phyloP scores from a whole-genome alignment of 2,797 vertebrate genomes.

The Microctenopoma stevenorrisi region DNA sequence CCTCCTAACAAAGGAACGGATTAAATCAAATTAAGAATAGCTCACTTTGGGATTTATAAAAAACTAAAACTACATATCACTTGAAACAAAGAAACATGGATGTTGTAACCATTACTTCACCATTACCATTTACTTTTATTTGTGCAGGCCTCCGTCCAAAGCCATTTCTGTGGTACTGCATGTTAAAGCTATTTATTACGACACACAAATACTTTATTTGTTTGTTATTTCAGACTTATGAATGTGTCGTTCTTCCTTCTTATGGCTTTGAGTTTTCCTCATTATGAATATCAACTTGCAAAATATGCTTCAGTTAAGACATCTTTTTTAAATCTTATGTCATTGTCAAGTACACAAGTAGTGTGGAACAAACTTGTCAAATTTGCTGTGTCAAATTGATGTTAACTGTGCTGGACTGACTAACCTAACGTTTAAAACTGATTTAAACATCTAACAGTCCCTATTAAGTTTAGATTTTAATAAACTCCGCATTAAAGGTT shows the following conservation, averaged over 20 bases:
- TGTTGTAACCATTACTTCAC: too few relatives aligned
- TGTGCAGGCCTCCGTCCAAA: too few relatives aligned
- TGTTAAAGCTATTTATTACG: conserved; percentile 1
- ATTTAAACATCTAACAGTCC: neutral
- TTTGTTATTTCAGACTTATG: neutral
- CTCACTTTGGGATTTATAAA: too few relatives aligned
- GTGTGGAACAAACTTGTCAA: neutral
- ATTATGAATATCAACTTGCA: neutral
- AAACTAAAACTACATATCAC: neutral
- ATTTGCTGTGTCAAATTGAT: neutral
- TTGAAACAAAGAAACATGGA: neutral
- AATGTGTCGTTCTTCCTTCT: too few relatives aligned
- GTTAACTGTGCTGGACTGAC: neutral
- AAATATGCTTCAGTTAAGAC: neutral
- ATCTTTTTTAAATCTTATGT: neutral
- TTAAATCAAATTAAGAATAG: neutral
- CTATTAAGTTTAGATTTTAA: neutral
- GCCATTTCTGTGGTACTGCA: neutral
- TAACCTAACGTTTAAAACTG: neutral
- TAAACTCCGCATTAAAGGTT: neutral
- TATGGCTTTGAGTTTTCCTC: neutral
- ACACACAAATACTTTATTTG: neutral
- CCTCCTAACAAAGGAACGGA: conserved; percentile 75
- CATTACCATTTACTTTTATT: neutral
- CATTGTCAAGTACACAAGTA: neutral